Percentiles rank a stretch among this genome's conserved stretches.
These are phyloP conservation scores for Acrobasis repandana DNA, from an alignment of 2,888 invertebrate species.

Conservation along the genomic window DNA sequence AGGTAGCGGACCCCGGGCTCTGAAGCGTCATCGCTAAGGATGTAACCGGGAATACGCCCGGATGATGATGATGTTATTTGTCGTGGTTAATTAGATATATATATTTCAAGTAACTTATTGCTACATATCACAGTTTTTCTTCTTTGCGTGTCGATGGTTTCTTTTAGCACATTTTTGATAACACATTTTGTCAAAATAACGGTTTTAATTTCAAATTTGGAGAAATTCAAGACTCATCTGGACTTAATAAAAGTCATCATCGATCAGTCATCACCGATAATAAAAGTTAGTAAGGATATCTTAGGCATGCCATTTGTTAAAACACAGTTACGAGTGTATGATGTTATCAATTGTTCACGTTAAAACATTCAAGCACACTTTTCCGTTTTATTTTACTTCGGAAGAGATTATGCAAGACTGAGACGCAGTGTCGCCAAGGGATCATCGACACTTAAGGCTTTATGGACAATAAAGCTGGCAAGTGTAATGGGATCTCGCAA, in stretches of 20 bases:
- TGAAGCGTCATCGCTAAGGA: no score
- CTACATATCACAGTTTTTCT: no score
- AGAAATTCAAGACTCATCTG: neutral
- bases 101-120: no score
- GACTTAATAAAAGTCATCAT: neutral
- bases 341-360: constrained; percentile 1
- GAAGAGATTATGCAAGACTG: constrained; percentile 36
- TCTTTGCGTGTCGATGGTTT: no score
- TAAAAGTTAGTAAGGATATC: neutral
- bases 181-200: no score
- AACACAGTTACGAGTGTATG: neutral
- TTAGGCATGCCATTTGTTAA: neutral
- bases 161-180: no score
- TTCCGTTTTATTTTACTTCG: constrained; percentile 11
- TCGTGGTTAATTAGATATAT: no score
- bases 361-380: constrained; percentile 22
- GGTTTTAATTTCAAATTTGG: no score
- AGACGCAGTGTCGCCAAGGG: constrained; percentile 44
- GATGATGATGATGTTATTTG: no score
- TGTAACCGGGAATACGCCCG: no score
- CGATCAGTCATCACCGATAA: neutral
- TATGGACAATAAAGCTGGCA: constrained; percentile 72
- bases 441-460: constrained; percentile 68
- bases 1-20: no score
- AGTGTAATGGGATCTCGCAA: constrained; percentile 68